These are phyloP conservation scores for Paracyclopina nana DNA, from an alignment of 1,140 invertebrate species.

Conservation along the genomic window DNA sequence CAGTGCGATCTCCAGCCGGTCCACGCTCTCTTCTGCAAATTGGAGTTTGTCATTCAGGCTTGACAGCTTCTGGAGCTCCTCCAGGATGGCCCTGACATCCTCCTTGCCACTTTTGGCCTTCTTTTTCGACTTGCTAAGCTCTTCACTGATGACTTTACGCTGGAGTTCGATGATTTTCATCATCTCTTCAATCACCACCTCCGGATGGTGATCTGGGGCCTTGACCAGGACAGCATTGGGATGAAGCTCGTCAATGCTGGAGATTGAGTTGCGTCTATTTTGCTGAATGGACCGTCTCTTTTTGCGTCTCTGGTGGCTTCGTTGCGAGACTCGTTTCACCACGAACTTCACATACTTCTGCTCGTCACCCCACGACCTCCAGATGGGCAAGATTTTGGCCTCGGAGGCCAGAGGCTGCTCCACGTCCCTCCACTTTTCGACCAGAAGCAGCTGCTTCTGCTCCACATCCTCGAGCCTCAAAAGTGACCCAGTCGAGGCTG, in stretches of 20 bases:
- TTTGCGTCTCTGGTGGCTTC: slow-evolving; percentile 19
- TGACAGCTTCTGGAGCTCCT: no score
- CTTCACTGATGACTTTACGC: slow-evolving; percentile 50
- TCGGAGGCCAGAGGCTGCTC: slow-evolving; percentile 42
- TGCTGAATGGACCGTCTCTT: background rate
- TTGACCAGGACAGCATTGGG: background rate
- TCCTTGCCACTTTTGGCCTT: no score
- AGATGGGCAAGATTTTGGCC: slow-evolving; percentile 43
- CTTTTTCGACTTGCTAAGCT: slow-evolving; percentile 39
- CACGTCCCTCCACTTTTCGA: slow-evolving; percentile 24
- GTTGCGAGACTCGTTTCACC: slow-evolving; percentile 24
- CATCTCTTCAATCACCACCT: slow-evolving; percentile 47
- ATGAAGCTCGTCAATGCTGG: slow-evolving; percentile 10
- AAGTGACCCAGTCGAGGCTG: background rate
- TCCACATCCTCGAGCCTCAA: slow-evolving; percentile 16
- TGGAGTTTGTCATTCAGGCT: no score
- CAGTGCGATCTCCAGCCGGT: no score
- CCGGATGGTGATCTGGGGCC: no score
- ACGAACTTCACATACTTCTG: slow-evolving; percentile 39
- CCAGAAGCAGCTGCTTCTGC: background rate
- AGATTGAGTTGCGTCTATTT: slow-evolving; percentile 13
- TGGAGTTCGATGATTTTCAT: slow-evolving; percentile 54
- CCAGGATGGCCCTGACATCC: no score
- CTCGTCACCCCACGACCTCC: slow-evolving; percentile 50
- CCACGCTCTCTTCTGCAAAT: no score